These are phyloP conservation scores for Drosophila ambigua DNA, from an alignment of 1,140 invertebrate species.

Conservation along the genomic window DNA sequence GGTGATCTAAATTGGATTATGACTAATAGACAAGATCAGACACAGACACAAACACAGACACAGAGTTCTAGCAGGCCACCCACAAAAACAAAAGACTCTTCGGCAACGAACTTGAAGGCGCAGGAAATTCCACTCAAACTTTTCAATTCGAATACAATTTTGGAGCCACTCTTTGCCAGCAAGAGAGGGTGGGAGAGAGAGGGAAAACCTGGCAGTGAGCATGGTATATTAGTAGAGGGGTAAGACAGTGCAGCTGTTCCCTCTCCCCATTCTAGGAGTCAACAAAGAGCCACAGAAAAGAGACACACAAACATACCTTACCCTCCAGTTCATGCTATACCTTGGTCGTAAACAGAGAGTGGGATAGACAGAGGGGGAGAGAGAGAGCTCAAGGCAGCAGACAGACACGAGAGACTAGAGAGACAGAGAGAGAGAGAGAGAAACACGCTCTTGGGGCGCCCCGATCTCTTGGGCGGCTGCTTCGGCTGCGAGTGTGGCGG, in stretches of 20 bases:
- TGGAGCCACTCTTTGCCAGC: conserved; percentile 13
- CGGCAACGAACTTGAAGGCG: conserved; percentile 59
- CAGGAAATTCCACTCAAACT: conserved; percentile 32
- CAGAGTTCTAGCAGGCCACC: not conserved
- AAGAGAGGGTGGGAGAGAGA: not conserved
- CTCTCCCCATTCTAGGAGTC: too few species aligned
- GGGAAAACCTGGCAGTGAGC: not conserved
- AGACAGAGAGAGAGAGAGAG: not conserved
- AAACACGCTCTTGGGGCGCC: conserved; percentile 5
- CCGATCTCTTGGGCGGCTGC: conserved; percentile 48
- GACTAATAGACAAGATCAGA: conserved; percentile 25
- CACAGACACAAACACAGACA: conserved; percentile 15
- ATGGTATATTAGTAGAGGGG: too few species aligned
- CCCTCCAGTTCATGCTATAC: too few species aligned
- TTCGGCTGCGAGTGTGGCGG: conserved; percentile 3
- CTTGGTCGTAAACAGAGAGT: too few species aligned
- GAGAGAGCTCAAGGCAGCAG: not conserved
- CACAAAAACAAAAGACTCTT: conserved; percentile 59
- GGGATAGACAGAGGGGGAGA: not conserved
- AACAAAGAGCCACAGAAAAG: too few species aligned
- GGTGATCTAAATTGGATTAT: conserved; percentile 43
- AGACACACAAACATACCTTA: too few species aligned
- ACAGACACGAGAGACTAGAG: conserved; percentile 4
- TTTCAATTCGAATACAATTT: conserved; percentile 10
- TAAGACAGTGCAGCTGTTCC: too few species aligned